phyloP scores from a whole-genome alignment of 2,113 vertebrate genomes.

The Mus pahari region DNA sequence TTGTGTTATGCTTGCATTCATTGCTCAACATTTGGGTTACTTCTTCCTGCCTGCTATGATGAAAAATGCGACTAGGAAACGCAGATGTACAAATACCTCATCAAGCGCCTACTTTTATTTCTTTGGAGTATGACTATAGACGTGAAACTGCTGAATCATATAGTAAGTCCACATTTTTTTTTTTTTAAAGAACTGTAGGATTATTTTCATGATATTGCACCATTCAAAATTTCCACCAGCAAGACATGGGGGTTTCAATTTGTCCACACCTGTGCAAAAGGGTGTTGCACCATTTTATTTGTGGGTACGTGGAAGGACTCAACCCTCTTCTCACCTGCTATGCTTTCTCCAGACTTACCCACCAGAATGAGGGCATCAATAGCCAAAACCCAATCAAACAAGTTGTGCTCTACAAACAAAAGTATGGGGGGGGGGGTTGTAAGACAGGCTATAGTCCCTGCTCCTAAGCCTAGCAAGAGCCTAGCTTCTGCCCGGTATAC shows the following conservation, averaged over 20 bases:
- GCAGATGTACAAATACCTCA: not conserved
- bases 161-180: not conserved
- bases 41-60: not conserved
- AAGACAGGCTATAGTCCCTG: too few species aligned
- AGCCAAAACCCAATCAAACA: not conserved
- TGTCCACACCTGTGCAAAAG: not conserved
- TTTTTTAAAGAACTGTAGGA: not conserved
- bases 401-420: not conserved
- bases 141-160: not conserved
- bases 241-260: not conserved
- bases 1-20: not conserved
- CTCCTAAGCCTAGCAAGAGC: not conserved
- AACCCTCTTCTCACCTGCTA: not conserved
- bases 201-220: not conserved
- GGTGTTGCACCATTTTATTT: not conserved
- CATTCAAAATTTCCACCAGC: not conserved
- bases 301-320: not conserved
- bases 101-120: not conserved
- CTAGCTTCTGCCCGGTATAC: not conserved
- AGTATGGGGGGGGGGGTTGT: rapidly evolving
- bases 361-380: not conserved
- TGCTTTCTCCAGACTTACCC: not conserved
- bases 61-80: not conserved
- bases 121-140: not conserved
- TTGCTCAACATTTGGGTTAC: not conserved